A percentile compares a stretch with the other conserved stretches of the same genome.
phyloP scores from a whole-genome alignment of 2,888 invertebrate species.

The Mythimna lalbum region DNA sequence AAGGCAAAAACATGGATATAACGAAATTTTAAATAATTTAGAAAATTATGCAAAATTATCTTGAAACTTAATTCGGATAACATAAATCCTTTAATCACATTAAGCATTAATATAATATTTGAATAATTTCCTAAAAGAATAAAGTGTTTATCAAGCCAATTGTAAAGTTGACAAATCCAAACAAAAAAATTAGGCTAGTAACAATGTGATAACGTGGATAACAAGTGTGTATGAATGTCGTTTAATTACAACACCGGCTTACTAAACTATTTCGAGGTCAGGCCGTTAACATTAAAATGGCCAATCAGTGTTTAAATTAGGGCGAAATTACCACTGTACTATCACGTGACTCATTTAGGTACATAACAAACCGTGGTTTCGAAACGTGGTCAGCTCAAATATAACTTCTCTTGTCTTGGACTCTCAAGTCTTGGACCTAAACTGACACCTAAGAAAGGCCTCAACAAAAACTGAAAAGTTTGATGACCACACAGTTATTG shows the following conservation, averaged over 20 bases:
- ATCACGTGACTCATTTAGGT: constrained; percentile 32
- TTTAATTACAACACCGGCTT: constrained; percentile 55
- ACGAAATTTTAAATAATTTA: neutral
- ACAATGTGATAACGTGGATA: constrained; percentile 50
- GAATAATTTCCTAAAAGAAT: constrained; percentile 3
- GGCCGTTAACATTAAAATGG: constrained; percentile 32
- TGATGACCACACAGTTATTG: constrained; percentile 20
- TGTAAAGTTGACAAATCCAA: constrained; percentile 17
- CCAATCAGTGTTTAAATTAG: constrained; percentile 53
- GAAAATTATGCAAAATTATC: constrained; percentile 1
- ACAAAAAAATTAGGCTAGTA: constrained; percentile 40
- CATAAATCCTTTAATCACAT: constrained; percentile 29
- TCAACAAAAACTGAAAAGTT: constrained; percentile 10
- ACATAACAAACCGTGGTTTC: constrained; percentile 24
- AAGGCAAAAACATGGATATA: neutral
- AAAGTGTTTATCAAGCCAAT: constrained; percentile 14
- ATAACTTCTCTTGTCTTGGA: too few species aligned
- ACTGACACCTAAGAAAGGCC: neutral
- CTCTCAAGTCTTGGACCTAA: constrained; percentile 1
- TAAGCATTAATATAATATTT: constrained; percentile 15
- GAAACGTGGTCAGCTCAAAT: constrained; percentile 18
- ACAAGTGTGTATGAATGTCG: constrained; percentile 32
- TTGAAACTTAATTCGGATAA: constrained; percentile 32
- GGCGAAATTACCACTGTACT: constrained; percentile 31
- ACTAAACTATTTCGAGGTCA: constrained; percentile 57